Evolutionary conservation across 2,797 vertebrate species (phyloP), one percentile per base, ranked within the genome.

Genomic region (Diglossa cyanea): DNA sequence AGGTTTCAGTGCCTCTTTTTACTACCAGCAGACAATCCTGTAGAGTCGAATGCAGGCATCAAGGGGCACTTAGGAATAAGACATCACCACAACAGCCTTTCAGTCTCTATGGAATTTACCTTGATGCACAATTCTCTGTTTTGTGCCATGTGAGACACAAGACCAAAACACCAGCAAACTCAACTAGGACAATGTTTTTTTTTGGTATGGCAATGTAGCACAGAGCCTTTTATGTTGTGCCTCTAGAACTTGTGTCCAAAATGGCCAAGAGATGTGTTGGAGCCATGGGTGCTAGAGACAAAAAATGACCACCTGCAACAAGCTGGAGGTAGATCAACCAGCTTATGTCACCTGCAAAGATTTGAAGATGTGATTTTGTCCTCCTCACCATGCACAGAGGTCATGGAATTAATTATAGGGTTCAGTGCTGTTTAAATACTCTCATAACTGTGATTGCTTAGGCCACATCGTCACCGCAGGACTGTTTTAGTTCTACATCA

Each of bases 401-500:
- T 14, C 37, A 13, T 31, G 12, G 18, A 58, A 73, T 51, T 40
- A 18, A 70, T 60, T 5, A 28, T 2, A 55, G 0, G 0, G 28
- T 60, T 76, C 67, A 74, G 44, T 48, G 55, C 67, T 77, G 23
- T 42, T 86, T 44, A 55, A 80, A 48, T 51, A 25, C 18, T 17
- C 28, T 51, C 19, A 23, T 26, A 85, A 58, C 31, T 28, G 9
- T 11, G 53, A 42, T 13, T 17, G 13, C 35, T 78, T 35, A 30
- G 76, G 33, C 61, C 57, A 80, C 39, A 71, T 39, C 0, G 18
- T 61, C 1, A 3, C 37, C 13, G 40, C 31, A 80, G 12, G 28
- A 39, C 31, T 62, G 12, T 39, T 90, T 81, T 37, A 48, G 51
- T 40, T 72, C 35, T 8, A 17, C 4, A 68, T 35, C 31, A 88